Percentiles rank a stretch among this genome's conserved stretches.
These are phyloP conservation scores for Actinernus sp. DNA, from an alignment of 92 coral and sea anemone species.

Conservation along the genomic window DNA sequence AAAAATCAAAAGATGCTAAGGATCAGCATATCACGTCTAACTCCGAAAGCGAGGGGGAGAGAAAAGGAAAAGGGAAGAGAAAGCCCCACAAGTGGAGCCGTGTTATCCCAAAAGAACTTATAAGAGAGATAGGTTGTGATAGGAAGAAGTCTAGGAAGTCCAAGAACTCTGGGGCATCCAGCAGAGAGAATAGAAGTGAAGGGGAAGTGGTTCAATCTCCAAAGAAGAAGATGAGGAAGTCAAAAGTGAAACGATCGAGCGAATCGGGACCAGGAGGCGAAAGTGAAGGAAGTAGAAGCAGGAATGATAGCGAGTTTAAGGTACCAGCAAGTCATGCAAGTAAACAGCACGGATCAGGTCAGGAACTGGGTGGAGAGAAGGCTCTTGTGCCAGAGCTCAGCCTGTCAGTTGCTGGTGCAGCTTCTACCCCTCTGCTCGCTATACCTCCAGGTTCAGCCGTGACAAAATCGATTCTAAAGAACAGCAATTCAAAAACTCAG, in stretches of 20 bases:
- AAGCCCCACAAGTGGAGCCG: background rate
- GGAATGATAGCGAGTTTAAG: too few species aligned
- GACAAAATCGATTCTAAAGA: conserved; percentile 36
- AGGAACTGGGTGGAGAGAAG: too few species aligned
- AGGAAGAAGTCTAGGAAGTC: background rate
- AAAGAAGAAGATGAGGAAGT: background rate
- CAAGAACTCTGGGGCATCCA: too few species aligned
- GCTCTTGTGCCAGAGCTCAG: too few species aligned
- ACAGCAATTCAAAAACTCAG: conserved; percentile 5
- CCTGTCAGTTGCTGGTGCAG: too few species aligned
- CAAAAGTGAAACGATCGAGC: background rate
- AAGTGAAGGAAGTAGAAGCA: too few species aligned
- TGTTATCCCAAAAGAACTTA: background rate
- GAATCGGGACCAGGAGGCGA: too few species aligned
- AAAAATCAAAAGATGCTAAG: background rate
- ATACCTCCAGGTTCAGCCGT: conserved; percentile 8
- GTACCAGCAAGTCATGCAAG: background rate
- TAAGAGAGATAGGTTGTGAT: conserved; percentile 1
- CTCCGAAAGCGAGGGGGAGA: background rate
- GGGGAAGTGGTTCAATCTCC: background rate
- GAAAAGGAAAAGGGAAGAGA: background rate
- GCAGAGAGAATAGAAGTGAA: background rate
- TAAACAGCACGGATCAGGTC: background rate
- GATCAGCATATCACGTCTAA: conserved; percentile 5
- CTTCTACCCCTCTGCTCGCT: background rate